Conservation (phyloP, 2,113 vertebrate species). For the Cebus imitator region DNA sequence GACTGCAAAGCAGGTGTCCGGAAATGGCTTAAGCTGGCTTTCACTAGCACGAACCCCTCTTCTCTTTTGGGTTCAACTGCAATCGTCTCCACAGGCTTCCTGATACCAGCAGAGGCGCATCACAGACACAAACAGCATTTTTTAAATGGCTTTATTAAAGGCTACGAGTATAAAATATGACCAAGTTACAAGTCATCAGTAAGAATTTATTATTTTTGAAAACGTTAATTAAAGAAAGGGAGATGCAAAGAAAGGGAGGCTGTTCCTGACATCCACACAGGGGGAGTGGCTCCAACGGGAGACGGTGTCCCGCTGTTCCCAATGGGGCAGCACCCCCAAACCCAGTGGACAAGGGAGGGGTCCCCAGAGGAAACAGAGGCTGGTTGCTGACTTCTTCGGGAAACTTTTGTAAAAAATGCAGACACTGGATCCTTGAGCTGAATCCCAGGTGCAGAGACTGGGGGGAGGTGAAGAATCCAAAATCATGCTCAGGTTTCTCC, state of each 20-base stretch:
- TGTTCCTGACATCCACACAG: fast-evolving
- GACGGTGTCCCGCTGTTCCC: conserved; percentile 69
- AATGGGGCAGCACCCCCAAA: conserved; percentile 26
- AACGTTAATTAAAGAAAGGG: conserved; percentile 80
- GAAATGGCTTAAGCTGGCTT: neutral
- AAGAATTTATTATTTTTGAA: conserved; percentile 83
- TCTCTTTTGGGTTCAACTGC: neutral
- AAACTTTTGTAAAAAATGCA: conserved; percentile 46
- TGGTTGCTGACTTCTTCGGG: conserved; percentile 62
- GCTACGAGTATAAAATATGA: conserved; percentile 85
- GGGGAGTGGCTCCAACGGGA: neutral
- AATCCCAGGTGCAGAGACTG: neutral
- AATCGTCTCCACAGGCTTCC: neutral
- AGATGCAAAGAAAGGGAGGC: conserved; percentile 71
- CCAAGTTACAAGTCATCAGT: conserved; percentile 81
- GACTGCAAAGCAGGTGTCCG: neutral
- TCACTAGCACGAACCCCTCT: neutral
- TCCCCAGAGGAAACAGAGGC: conserved; percentile 16
- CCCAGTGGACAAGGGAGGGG: neutral
- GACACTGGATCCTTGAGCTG: neutral
- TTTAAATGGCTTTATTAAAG: conserved; percentile 88
- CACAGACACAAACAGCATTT: conserved; percentile 32
- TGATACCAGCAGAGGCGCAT: neutral
- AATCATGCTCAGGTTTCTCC: neutral
- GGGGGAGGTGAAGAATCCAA: neutral